Base-by-base conservation (phyloP, 2,113 vertebrate genomes). In the Potamarius usumacintae region DNA sequence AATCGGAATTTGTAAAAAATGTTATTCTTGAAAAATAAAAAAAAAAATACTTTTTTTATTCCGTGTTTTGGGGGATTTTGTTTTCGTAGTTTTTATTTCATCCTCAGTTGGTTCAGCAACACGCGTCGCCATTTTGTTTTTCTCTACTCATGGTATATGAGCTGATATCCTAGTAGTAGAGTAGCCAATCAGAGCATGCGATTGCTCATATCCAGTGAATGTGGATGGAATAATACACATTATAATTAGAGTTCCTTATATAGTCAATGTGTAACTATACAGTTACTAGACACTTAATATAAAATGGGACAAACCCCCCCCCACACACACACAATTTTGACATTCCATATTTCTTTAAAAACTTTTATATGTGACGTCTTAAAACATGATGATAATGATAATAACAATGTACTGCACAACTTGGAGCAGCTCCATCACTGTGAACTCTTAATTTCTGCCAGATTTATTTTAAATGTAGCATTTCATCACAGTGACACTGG, bases 361-460 rank as follows among this genome's bases (percentile, higher is more conserved):
- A 12, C 48, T 14, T 65, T 85, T 30, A 52, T 1, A 48, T 78
- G 74, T 55, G 27, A 79, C 12, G 11, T 86, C 60, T 65, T 80
- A 69, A 86, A 67, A 27, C 14, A 57, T 67, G 85, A 55, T 55
- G 57, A 86, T n/a, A n/a, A n/a, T 58, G n/a, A 84, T 10, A n/a
- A 57, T 58, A 71, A 10, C 62, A 57, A 79, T 57, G 57, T 65
- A 69, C 74, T 55, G 74, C 79, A 53, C 74, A 80, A 15, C 20
- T 11, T 83, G 83, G n/a, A 72, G 63, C 65, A 34, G 67, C 57
- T 69, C 77, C 63, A n/a, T 71, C 63, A 81, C 20, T 58, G 85
- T 42, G 27, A 57, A 27, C 30, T 55, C 60, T 15, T 58, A 1
- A 34, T 34, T 58, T 74, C 69, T 4, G 50, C 34, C 25, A 22